These are phyloP conservation scores for Mus spretus DNA, from an alignment of 2,797 vertebrate species.

Conservation along the genomic window DNA sequence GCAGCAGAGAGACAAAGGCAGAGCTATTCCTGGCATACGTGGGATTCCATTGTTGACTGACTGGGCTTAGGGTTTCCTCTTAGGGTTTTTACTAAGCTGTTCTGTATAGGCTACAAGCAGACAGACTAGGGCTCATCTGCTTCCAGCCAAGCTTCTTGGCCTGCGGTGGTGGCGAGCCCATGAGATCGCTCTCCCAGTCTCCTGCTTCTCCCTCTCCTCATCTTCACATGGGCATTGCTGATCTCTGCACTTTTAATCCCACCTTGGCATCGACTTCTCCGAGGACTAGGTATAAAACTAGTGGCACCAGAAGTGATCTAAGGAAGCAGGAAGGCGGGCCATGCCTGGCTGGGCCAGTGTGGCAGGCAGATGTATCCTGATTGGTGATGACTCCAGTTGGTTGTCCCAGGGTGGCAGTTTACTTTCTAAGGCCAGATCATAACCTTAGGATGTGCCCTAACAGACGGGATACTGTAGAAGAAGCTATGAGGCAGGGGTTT, in stretches of 20 bases:
- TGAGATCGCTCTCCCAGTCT: neutral
- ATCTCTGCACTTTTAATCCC: neutral
- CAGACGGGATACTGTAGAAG: neutral
- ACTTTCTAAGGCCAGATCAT: neutral
- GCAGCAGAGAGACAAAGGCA: neutral
- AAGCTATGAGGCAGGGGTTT: neutral
- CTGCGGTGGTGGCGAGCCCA: neutral
- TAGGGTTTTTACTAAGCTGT: neutral
- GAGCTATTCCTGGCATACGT: neutral
- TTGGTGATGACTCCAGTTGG: neutral
- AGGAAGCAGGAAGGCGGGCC: neutral
- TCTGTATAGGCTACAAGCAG: neutral
- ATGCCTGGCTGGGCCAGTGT: neutral
- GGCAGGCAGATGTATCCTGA: neutral
- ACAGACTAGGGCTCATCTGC: neutral
- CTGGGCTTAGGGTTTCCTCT: neutral
- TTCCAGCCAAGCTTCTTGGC: neutral
- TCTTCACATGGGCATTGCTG: neutral
- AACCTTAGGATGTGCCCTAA: neutral
- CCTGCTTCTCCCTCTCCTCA: neutral
- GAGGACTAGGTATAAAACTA: neutral
- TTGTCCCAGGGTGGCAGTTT: neutral
- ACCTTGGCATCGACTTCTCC: neutral
- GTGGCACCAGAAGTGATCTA: neutral
- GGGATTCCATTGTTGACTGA: neutral